Evolutionary conservation across 2,113 vertebrate genomes (phyloP).

Genomic region (Anarrhichthys ocellatus): DNA sequence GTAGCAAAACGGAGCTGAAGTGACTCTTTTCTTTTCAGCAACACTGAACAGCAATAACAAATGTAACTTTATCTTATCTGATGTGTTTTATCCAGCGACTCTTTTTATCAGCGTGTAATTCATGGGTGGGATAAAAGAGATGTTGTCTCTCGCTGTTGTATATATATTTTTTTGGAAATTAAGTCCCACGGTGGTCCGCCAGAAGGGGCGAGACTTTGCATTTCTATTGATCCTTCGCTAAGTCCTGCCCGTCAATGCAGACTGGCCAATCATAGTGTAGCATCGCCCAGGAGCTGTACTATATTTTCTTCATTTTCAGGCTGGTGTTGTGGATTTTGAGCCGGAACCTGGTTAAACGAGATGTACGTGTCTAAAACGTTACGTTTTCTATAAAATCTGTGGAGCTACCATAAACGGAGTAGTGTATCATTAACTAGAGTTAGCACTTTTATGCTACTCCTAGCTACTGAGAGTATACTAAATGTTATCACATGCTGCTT

Average conservation of each 20-base stretch:
- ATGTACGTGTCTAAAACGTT: too few species aligned
- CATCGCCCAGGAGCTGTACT: not conserved
- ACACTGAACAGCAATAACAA: not conserved
- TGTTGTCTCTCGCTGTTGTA: too few species aligned
- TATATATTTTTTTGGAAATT: not conserved
- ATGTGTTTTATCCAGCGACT: not conserved
- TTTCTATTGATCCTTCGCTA: too few species aligned
- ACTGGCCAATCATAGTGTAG: not conserved
- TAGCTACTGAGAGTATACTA: not conserved
- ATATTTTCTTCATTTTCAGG: not conserved
- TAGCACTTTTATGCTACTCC: not conserved
- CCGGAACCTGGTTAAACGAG: not conserved
- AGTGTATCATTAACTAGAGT: not conserved
- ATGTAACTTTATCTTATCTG: not conserved
- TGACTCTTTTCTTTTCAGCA: not conserved
- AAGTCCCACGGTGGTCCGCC: not conserved
- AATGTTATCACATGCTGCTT: not conserved
- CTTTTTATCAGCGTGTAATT: not conserved
- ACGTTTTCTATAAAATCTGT: not conserved
- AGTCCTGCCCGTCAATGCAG: too few species aligned
- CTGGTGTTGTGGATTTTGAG: not conserved
- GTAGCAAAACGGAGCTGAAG: constrained; percentile 2
- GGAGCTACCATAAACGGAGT: not conserved
- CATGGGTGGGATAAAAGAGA: not conserved
- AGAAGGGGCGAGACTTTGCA: not conserved